Base-by-base conservation (phyloP, 2,113 vertebrate species). In the Tautogolabrus adspersus region DNA sequence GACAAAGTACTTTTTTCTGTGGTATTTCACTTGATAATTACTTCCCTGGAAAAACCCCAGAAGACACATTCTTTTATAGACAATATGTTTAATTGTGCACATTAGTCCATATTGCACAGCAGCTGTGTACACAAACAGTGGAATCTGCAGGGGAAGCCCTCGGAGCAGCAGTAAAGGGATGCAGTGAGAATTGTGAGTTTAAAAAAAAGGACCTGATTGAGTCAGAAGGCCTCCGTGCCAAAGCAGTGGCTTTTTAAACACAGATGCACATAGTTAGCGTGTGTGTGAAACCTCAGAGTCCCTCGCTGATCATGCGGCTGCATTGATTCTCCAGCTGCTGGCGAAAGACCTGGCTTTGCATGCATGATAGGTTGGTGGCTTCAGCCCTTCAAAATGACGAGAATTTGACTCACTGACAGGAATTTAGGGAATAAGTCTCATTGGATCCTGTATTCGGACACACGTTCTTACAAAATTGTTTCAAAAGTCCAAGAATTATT, bases 121-220 rank as follows among this genome's bases (percentile, higher is more conserved):
- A 95, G 94, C 94, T 95, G 94, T 95, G 93, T 94, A 95, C 92
- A 95, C 92, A 95, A 89, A 86, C 69, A 10, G 82, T 62, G 83
- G 81, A 92, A 92, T 94, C 89, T 92, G 89, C 82, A 74, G 79
- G 77, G 85, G 79, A 91, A 89, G 86, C 86, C 88, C 89, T 91
- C 89, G 70, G 87, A 90, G 82, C 86, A 77, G 72, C 66, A 83
- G 85, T 77, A 75, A 79, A 87, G 73, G 66, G 79, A 88, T 84
- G 78, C 66, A 87, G 75, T 72, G 82, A 83, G 81, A 87, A 86
- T 83, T 66, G 30, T 34, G 56, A 75, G 73, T 65, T 80, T 18
- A 51, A 63, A 83, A 73, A 79, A 72, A 73, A 34, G 30, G 46
- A 59, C 52, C 49, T 69, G 73, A 88, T 76, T 87, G 77, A 87